These are phyloP conservation scores for Ceyx melanurus DNA, from an alignment of 2,113 vertebrate species.

Conservation along the genomic window DNA sequence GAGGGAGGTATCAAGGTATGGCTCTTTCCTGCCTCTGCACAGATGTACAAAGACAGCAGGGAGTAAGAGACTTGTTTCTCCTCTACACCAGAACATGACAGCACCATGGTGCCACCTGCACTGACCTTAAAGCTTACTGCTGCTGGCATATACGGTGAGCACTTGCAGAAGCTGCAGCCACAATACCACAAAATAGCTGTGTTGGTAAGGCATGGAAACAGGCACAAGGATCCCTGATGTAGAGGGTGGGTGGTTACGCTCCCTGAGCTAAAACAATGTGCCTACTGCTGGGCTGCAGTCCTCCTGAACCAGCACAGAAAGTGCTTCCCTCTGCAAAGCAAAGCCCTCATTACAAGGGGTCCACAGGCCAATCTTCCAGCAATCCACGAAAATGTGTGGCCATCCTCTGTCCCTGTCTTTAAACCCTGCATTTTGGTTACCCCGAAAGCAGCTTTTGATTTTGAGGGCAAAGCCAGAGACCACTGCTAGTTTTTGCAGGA, in stretches of 20 bases:
- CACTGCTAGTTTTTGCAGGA: not conserved
- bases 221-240: not conserved
- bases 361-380: not conserved
- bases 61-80: not conserved
- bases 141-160: not conserved
- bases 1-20: not conserved
- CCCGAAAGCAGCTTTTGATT: not conserved
- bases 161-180: not conserved
- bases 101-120: not conserved
- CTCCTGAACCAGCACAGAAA: not conserved
- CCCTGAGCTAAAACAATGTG: not conserved
- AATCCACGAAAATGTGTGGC: not conserved
- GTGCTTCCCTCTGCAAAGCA: not conserved
- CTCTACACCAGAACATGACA: not conserved
- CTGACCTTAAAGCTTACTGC: not conserved
- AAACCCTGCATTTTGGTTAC: not conserved
- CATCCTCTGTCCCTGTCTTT: accelerated
- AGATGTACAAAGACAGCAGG: not conserved
- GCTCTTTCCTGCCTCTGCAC: not conserved
- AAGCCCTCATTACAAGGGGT: not conserved
- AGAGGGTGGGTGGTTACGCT: not conserved
- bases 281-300: not conserved
- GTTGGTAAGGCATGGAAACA: not conserved
- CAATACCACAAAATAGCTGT: not conserved
- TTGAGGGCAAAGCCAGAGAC: not conserved